Evolutionary conservation across 2,888 invertebrate genomes (phyloP).

Genomic region (Chironomus tentans): DNA sequence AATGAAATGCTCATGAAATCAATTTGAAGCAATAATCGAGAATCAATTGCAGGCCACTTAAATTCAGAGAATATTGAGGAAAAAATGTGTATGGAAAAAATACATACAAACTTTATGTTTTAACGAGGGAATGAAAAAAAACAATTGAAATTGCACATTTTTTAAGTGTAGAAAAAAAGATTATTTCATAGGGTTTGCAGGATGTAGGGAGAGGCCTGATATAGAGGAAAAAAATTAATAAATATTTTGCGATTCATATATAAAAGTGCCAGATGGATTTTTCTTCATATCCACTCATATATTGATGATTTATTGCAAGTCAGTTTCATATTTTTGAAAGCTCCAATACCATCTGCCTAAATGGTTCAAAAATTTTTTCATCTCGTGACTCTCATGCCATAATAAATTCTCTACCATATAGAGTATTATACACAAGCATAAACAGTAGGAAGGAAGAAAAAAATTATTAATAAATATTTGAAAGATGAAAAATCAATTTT

Average conservation of each 20-base stretch:
- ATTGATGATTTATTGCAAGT: background rate
- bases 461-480: background rate
- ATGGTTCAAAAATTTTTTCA: background rate
- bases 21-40: conserved; percentile 5
- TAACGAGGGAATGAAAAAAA: background rate
- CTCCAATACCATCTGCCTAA: background rate
- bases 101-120: too few relatives aligned
- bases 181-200: background rate
- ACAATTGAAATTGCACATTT: background rate
- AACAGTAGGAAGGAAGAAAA: background rate
- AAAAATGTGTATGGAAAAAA: too few relatives aligned
- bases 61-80: background rate
- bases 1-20: conserved; percentile 1
- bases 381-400: background rate
- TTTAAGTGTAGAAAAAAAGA: background rate
- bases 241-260: background rate
- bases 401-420: too few relatives aligned
- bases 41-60: conserved; percentile 19
- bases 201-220: background rate
- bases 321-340: background rate
- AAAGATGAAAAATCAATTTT: background rate
- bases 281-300: background rate
- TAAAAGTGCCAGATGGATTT: background rate
- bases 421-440: too few relatives aligned
- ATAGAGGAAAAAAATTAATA: background rate